Conservation (phyloP, 2,888 invertebrate genomes). For the Homarus gammarus region DNA sequence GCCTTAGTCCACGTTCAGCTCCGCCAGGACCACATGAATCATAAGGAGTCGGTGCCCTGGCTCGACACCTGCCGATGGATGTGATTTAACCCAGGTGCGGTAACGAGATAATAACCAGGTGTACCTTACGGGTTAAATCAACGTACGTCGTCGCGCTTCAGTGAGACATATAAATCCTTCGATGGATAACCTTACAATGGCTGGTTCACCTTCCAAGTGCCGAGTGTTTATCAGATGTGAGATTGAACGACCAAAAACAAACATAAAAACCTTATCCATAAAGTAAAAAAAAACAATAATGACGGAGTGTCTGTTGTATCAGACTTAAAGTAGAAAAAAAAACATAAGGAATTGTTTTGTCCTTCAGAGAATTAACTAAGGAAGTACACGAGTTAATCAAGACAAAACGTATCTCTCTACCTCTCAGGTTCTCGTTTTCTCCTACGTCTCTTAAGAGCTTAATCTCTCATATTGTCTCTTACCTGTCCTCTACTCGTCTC, state of each 20-base stretch:
- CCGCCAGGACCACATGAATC: neutral
- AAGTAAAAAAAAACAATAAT: neutral
- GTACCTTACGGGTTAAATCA: neutral
- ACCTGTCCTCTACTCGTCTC: no score
- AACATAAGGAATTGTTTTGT: no score
- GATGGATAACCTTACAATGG: neutral
- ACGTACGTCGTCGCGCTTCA: neutral
- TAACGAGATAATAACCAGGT: slow-evolving; percentile 6
- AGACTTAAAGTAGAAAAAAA: neutral
- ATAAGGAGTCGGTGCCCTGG: neutral
- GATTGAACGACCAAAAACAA: neutral
- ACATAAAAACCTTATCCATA: neutral
- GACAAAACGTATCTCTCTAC: no score
- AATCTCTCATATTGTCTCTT: no score
- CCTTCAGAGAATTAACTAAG: neutral
- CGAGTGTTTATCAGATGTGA: neutral
- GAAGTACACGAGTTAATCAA: neutral
- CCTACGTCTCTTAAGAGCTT: no score
- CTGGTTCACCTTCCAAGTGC: neutral
- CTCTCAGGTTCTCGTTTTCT: no score
- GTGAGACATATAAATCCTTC: neutral
- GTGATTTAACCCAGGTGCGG: neutral
- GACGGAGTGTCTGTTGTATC: neutral
- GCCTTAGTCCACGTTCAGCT: neutral
- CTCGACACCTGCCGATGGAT: neutral